phyloP scores from a whole-genome alignment of 2,888 invertebrate species.

The Tipula unca region DNA sequence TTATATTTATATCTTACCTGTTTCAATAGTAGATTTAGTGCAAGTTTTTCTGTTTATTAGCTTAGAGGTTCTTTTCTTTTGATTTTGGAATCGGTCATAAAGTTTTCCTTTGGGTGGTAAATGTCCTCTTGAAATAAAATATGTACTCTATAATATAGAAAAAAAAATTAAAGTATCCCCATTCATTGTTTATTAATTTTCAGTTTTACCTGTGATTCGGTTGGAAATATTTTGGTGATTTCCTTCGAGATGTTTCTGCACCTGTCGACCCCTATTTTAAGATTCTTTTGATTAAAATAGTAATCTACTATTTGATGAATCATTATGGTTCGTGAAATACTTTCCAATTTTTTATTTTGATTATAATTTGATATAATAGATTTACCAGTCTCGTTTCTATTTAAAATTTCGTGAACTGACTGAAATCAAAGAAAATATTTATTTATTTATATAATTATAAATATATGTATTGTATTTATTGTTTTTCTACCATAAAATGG shows the following conservation, averaged over 20 bases:
- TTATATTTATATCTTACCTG: no score
- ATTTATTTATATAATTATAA: no score
- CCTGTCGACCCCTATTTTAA: not conserved
- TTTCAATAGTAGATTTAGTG: no score
- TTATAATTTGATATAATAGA: no score
- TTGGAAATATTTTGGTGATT: not conserved
- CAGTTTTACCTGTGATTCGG: not conserved
- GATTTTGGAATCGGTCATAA: not conserved
- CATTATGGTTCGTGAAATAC: not conserved
- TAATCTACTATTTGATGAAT: not conserved
- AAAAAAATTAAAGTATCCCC: not conserved
- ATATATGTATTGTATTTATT: no score
- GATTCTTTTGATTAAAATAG: not conserved
- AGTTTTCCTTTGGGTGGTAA: not conserved
- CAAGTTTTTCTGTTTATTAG: no score
- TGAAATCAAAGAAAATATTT: not conserved
- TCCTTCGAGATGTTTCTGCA: not conserved
- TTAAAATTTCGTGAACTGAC: no score
- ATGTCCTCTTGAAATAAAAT: not conserved
- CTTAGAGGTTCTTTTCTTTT: not conserved
- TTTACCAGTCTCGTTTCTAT: no score
- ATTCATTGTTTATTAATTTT: not conserved
- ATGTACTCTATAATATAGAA: not conserved
- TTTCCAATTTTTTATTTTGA: not conserved
- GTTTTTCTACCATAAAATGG: no score